Evolutionary conservation across 2,888 invertebrate genomes (phyloP).

Genomic region (Orchesellides sinensis): DNA sequence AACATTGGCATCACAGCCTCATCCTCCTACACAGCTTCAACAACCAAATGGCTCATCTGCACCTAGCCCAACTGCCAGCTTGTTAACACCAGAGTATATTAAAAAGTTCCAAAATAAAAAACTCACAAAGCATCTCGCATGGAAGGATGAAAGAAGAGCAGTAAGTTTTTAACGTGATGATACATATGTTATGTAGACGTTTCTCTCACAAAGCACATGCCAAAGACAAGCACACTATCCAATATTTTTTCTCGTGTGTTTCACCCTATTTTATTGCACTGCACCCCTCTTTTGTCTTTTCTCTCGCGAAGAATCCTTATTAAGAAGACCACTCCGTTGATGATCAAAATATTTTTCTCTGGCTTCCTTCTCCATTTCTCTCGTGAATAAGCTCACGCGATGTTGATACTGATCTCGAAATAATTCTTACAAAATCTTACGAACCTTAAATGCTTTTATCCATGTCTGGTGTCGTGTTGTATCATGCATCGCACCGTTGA

Average conservation of each 20-base stretch:
- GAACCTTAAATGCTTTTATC: neutral
- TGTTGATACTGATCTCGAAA: conserved; percentile 3
- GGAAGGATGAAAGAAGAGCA: conserved; percentile 73
- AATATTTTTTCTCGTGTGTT: neutral
- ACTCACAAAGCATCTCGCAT: conserved; percentile 70
- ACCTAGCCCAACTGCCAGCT: too few species aligned
- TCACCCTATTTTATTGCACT: neutral
- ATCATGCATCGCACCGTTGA: too few species aligned
- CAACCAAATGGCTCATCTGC: neutral
- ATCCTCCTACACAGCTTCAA: conserved; percentile 16
- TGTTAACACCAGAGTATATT: conserved; percentile 61
- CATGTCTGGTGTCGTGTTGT: too few species aligned
- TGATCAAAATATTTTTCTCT: neutral
- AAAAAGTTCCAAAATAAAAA: conserved; percentile 71
- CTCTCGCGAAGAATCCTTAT: neutral
- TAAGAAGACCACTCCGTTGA: neutral
- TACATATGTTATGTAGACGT: neutral
- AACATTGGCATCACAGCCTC: conserved; percentile 1
- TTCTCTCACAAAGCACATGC: neutral
- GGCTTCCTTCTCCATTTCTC: neutral
- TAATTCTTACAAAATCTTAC: neutral
- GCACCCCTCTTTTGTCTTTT: neutral
- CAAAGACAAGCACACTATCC: conserved; percentile 10
- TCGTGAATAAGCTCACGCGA: conserved; percentile 1
- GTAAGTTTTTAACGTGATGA: conserved; percentile 66